phyloP scores from a whole-genome alignment of 2,888 invertebrate species.

The Sclerodermus sp. region DNA sequence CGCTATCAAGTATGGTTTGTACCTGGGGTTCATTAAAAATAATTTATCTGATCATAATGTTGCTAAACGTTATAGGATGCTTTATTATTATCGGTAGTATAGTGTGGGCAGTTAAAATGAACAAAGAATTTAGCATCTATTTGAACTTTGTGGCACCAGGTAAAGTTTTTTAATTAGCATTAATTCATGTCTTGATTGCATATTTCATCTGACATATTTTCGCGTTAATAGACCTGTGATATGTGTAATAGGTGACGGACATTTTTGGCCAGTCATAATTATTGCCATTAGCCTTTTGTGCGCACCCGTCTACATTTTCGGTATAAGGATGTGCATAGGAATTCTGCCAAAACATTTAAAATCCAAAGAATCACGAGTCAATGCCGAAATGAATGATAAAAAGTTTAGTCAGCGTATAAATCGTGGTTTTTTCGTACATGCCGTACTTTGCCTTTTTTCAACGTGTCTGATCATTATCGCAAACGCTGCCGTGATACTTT shows the following conservation, averaged over 20 bases:
- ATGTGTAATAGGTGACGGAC: constrained; percentile 25
- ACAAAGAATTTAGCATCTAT: constrained; percentile 22
- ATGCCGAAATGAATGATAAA: too few relatives aligned
- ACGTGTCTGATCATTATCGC: constrained; percentile 19
- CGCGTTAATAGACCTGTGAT: too few relatives aligned
- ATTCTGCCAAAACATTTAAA: too few relatives aligned
- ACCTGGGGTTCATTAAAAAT: constrained; percentile 26
- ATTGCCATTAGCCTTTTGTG: constrained; percentile 17
- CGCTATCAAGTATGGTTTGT: constrained; percentile 24
- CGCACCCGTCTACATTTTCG: constrained; percentile 26
- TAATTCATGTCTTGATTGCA: too few relatives aligned
- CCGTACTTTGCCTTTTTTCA: constrained; percentile 24
- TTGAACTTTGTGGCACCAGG: constrained; percentile 25
- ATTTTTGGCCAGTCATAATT: constrained; percentile 25
- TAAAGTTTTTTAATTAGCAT: too few relatives aligned
- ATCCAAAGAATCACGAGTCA: too few relatives aligned
- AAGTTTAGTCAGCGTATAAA: constrained; percentile 11
- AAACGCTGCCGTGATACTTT: constrained; percentile 19
- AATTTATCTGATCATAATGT: constrained; percentile 17
- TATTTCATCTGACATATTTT: too few relatives aligned
- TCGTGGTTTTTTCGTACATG: constrained; percentile 25
- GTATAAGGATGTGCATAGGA: constrained; percentile 5
- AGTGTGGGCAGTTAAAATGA: constrained; percentile 21
- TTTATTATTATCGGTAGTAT: constrained; percentile 13
- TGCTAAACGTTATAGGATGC: constrained; percentile 24